Percentiles rank a stretch among this genome's conserved stretches.
Conservation (phyloP, 1,140 invertebrate species). For the Drosophila malerkotliana region DNA sequence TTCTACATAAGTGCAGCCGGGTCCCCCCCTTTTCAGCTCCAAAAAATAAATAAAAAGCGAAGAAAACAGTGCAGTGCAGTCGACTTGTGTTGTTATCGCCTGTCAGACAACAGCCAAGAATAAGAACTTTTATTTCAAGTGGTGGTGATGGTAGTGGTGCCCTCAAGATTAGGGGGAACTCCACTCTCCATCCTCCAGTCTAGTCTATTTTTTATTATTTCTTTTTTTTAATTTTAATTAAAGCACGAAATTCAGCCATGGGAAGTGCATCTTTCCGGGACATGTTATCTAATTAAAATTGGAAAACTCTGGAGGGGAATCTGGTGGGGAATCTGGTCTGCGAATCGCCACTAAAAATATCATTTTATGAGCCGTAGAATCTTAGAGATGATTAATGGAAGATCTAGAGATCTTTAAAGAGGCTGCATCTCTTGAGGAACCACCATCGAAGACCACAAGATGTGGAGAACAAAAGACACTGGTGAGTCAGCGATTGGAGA, state of each 20-base stretch:
- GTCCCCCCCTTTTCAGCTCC: background rate
- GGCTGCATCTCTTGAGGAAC: background rate
- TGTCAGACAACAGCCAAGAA: constrained; percentile 55
- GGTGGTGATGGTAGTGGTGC: background rate
- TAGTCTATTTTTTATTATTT: constrained; percentile 46
- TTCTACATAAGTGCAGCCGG: constrained; percentile 65
- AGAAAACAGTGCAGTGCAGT: constrained; percentile 44
- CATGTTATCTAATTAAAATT: constrained; percentile 69
- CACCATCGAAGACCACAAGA: too few species aligned
- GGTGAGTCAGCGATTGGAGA: constrained; percentile 1
- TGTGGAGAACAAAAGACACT: too few species aligned
- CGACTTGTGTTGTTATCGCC: constrained; percentile 73
- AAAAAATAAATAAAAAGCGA: constrained; percentile 4
- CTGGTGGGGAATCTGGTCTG: constrained; percentile 9
- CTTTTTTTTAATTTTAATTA: constrained; percentile 71
- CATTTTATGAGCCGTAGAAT: constrained; percentile 10
- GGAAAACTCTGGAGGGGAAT: constrained; percentile 18
- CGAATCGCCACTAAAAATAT: constrained; percentile 6
- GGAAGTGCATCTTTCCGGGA: constrained; percentile 7
- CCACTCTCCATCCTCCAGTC: constrained; percentile 18
- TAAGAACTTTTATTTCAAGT: constrained; percentile 45
- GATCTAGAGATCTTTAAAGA: too few species aligned
- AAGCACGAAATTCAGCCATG: constrained; percentile 45
- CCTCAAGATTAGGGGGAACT: constrained; percentile 26
- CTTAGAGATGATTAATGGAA: background rate